Evolutionary conservation across 2,888 invertebrate genomes (phyloP).

Genomic region (Drosophila borborema): DNA sequence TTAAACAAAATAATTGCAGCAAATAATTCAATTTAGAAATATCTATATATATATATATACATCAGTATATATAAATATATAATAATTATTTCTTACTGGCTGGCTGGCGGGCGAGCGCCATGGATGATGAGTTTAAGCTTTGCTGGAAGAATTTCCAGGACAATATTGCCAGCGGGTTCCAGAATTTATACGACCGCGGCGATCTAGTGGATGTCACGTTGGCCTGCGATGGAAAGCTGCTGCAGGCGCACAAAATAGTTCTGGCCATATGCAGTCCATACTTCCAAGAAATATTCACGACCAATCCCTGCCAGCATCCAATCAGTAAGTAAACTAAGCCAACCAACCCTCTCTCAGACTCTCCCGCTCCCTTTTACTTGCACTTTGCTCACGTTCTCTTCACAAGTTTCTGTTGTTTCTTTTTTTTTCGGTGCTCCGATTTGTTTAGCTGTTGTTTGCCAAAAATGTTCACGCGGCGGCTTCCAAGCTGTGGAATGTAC

Average conservation of each 20-base stretch:
- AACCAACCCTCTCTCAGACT: not conserved
- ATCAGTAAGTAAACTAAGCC: constrained; percentile 83
- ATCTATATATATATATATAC: constrained; percentile 5
- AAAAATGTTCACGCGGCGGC: constrained; percentile 45
- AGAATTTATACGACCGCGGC: constrained; percentile 85
- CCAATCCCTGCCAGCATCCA: constrained; percentile 85
- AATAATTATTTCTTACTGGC: constrained; percentile 10
- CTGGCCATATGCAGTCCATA: constrained; percentile 86
- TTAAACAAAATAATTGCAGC: constrained; percentile 25
- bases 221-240: constrained; percentile 86
- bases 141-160: constrained; percentile 86
- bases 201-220: constrained; percentile 86
- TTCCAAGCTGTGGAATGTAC: constrained; percentile 7
- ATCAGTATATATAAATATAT: not conserved
- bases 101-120: constrained; percentile 46
- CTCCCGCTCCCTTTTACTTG: too few relatives aligned
- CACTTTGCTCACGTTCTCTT: constrained; percentile 27
- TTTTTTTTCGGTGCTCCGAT: constrained; percentile 24
- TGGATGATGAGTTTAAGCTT: constrained; percentile 85
- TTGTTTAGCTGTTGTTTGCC: constrained; percentile 43
- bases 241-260: constrained; percentile 86
- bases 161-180: constrained; percentile 85
- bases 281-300: constrained; percentile 86
- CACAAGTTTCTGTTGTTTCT: constrained; percentile 22
- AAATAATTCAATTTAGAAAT: constrained; percentile 10